Evolutionary conservation across 2,797 vertebrate genomes (phyloP), one percentile per base, ranked within the genome.

Genomic region (Rhinoraja longicauda): DNA sequence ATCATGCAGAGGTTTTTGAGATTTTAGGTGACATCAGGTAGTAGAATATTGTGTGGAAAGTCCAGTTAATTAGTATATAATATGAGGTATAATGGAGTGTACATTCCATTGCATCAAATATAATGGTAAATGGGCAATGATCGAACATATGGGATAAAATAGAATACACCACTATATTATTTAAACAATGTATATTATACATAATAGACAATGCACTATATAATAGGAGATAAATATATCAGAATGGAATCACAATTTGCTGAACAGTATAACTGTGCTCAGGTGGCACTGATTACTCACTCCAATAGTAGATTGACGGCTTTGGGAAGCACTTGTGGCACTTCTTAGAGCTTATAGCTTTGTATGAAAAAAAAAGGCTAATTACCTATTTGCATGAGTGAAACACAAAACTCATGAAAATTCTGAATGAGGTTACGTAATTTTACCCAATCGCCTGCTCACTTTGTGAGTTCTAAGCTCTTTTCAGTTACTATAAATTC

Each of bases 371-470:
- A 88, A 88, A 59, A 17, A 21, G 5, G 64, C n/a, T n/a, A 32
- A 32, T 32, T 29, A 36, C n/a, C 62, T 62, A 64, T 32, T 64
- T 88, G 5, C 59, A 64, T 62, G 6, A 32, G 59, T 88, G 29
- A 64, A 62, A 88, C n/a, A 88, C 13, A 64, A 88, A 84, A 57
- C 53, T 88, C 59, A 19, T 64, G 84, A 88, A 88, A 88, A 88
- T 2, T 32, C 84, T 6, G 59, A 86, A 6, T n/a, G n/a, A 86
- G 57, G 15, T 24, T 59, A 9, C 9, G 82, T 64, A 86, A 86
- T 86, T 32, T 86, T 86, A 86, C 59, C 26, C 29, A 32, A 57
- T 86, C 82, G 64, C 29, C 59, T 84, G 26, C 6, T 29, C 4
- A 32, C 82, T 86, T 29, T 86, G 59, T 12, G 24, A 29, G 13